A percentile compares a stretch with the other conserved stretches of the same genome.
Conservation (phyloP, 2,888 invertebrate genomes). For the Dexiosoma caninum region DNA sequence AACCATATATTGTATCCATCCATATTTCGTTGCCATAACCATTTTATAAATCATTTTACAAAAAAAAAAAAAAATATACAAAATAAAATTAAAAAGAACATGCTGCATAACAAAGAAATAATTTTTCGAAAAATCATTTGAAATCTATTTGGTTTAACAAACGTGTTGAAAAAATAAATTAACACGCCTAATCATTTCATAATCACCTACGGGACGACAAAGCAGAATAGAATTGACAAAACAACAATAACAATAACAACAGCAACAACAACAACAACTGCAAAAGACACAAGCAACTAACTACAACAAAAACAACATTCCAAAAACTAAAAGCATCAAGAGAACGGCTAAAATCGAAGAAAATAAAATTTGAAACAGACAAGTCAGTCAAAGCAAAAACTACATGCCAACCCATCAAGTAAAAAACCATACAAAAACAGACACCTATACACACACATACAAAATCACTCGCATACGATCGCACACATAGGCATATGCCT, state of each 20-base stretch:
- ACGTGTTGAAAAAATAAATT: constrained; percentile 67
- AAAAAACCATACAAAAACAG: neutral
- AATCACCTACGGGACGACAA: constrained; percentile 62
- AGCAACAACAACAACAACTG: constrained; percentile 12
- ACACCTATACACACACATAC: too few species aligned
- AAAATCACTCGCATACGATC: neutral
- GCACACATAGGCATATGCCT: neutral
- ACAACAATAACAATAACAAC: constrained; percentile 6
- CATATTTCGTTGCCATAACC: constrained; percentile 1
- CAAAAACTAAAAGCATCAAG: constrained; percentile 9
- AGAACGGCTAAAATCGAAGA: neutral
- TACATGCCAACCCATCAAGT: constrained; percentile 29
- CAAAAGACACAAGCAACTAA: neutral
- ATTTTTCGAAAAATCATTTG: constrained; percentile 24
- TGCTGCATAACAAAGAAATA: constrained; percentile 16
- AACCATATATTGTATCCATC: neutral
- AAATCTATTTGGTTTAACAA: constrained; percentile 43
- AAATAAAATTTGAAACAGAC: constrained; percentile 31
- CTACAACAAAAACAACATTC: constrained; percentile 4
- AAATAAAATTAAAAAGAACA: neutral
- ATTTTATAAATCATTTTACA: constrained; percentile 23
- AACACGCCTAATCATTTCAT: constrained; percentile 68
- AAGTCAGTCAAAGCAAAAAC: constrained; percentile 49
- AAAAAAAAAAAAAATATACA: neutral
- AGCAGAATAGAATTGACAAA: constrained; percentile 14